A percentile compares a stretch with the other conserved stretches of the same genome.
These are phyloP conservation scores for Xylocampa areola DNA, from an alignment of 2,888 invertebrate genomes.

Conservation along the genomic window DNA sequence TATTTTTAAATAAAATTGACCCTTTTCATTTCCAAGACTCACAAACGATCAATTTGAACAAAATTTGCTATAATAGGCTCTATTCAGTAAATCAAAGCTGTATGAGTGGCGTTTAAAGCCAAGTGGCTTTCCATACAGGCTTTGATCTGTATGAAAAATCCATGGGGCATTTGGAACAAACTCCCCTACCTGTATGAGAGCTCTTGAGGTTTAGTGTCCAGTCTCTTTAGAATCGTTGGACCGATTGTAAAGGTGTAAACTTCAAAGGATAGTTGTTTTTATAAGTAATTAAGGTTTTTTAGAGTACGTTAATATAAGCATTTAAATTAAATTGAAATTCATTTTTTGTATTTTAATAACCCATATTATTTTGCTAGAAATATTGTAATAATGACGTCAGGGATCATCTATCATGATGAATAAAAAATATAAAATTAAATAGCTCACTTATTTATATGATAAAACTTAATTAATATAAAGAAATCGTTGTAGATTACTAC, in stretches of 20 bases:
- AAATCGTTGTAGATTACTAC: too few relatives aligned
- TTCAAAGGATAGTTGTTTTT: slow-evolving; percentile 51
- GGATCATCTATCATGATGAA: too few relatives aligned
- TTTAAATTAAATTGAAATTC: not conserved
- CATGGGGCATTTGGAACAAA: slow-evolving; percentile 48
- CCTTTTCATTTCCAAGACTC: slow-evolving; percentile 22
- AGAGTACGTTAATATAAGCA: not conserved
- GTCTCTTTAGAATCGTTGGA: slow-evolving; percentile 47
- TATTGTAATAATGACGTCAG: too few relatives aligned
- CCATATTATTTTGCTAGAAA: too few relatives aligned
- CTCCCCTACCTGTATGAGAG: slow-evolving; percentile 35
- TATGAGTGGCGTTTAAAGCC: slow-evolving; percentile 55
- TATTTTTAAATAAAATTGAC: slow-evolving; percentile 11
- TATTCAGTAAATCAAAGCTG: slow-evolving; percentile 52
- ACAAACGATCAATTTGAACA: slow-evolving; percentile 43
- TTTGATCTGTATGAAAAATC: slow-evolving; percentile 56
- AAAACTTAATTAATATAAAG: too few relatives aligned
- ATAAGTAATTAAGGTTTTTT: slow-evolving; percentile 29
- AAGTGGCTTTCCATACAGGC: slow-evolving; percentile 55
- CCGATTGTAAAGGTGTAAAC: slow-evolving; percentile 61
- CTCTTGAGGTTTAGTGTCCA: slow-evolving; percentile 52
- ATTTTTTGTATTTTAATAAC: not conserved
- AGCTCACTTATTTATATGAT: too few relatives aligned
- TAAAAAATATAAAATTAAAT: too few relatives aligned
- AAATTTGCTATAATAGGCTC: slow-evolving; percentile 44